Base-by-base conservation (phyloP, 2,797 vertebrate species). In the Neoniphon sammara region DNA sequence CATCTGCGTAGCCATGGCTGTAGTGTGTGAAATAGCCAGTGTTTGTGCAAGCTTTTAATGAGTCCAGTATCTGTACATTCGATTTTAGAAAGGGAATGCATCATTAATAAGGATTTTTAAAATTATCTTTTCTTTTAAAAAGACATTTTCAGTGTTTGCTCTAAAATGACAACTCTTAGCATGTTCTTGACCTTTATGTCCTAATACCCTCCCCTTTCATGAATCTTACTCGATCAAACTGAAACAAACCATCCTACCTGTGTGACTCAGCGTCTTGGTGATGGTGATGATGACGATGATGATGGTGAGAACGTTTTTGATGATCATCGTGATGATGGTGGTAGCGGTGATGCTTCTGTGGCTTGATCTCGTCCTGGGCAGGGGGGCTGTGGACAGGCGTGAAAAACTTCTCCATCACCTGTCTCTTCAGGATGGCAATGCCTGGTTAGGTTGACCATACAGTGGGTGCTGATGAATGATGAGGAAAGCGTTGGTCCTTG, bases 341-440 rank as follows among this genome's bases (percentile, higher is more conserved):
- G 12, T 81, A 85, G 23, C 84, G 87, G 10, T 82, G 85, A 42
- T 88, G 85, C 73, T 81, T 92, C 68, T 67, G 71, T 0, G 54
- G 67, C 72, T 93, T 92, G 20, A 77, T 76, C 60, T 93, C 88
- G 4, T 92, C 90, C 14, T 69, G 62, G 0, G 59, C 54, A 50
- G 88, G 85, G 31, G 89, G 83, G 34, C 77, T 80, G 46, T 86
- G 90, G 73, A 94, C 87, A 2, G 94, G 94, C 23, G 88, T 94
- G 62, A 96, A 95, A 77, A 91, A 94, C 66, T 92, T 95, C 70
- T 95, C 94, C 92, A 95, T 94, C 36, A 90, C 87, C 20, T 84
- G 73, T 69, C 77, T 83, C 50, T 87, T 93, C 2, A 91, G 77
- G 34, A 70, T 77, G 62, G 49, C 1, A 10, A 84, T 62, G 62